phyloP scores from a whole-genome alignment of 2,113 vertebrate species.

The Cranoglanis bouderius region DNA sequence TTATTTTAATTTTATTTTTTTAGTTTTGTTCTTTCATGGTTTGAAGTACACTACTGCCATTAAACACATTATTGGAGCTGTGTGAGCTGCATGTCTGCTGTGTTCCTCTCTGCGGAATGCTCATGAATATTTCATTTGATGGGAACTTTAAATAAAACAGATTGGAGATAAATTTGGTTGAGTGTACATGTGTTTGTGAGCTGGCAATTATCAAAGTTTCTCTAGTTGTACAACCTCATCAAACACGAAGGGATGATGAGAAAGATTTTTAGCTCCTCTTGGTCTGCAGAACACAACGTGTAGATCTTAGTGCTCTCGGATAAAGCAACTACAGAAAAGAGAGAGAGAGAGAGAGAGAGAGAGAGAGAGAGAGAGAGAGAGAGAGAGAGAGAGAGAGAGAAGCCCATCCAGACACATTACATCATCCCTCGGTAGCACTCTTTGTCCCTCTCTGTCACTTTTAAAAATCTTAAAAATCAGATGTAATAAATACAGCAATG shows the following conservation, averaged over 20 bases:
- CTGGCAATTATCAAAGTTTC: not conserved
- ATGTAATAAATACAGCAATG: not conserved
- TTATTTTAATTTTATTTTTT: not conserved
- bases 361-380: not conserved
- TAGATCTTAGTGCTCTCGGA: not conserved
- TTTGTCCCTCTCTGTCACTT: not conserved
- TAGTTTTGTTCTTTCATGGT: not conserved
- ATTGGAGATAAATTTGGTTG: not conserved
- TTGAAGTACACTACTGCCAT: not conserved
- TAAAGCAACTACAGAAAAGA: not conserved
- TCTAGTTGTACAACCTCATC: not conserved
- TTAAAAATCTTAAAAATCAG: not conserved
- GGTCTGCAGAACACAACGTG: not conserved
- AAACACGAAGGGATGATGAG: not conserved
- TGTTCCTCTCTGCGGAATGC: not conserved
- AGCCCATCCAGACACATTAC: not conserved
- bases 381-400: not conserved
- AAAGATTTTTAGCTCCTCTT: not conserved
- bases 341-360: not conserved
- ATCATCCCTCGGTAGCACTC: not conserved
- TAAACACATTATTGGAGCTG: not conserved
- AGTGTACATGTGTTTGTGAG: not conserved
- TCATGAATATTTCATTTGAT: conserved; percentile 7
- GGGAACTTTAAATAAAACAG: not conserved
- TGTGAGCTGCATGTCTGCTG: not conserved